A percentile compares a stretch with the other conserved stretches of the same genome.
Conservation (phyloP, 2,888 invertebrate species). For the Adelognathus sp. region DNA sequence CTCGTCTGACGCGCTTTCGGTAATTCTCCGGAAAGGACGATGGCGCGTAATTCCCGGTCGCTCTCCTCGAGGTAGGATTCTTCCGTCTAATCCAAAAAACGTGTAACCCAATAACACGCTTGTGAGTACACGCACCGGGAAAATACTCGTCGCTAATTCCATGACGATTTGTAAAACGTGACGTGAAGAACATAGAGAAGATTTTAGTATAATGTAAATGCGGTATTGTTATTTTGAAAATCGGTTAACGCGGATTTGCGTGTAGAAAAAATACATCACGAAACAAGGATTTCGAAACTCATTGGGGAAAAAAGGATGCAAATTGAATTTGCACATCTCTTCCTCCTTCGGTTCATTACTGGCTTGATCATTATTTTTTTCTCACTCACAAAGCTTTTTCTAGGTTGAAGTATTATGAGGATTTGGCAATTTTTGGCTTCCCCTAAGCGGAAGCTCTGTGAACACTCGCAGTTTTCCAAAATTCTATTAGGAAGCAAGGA, state of each 20-base stretch:
- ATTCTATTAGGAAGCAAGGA: no score
- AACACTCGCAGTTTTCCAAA: no score
- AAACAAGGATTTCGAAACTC: no score
- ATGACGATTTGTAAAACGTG: background rate
- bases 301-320: no score
- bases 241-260: background rate
- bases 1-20: background rate
- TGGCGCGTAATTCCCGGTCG: slow-evolving; percentile 4
- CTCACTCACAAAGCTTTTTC: no score
- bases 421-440: no score
- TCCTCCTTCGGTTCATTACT: no score
- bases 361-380: no score
- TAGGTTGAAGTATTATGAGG: no score
- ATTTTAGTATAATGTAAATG: background rate
- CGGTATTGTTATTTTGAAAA: background rate
- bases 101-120: slow-evolving; percentile 49
- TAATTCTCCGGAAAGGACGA: slow-evolving; percentile 38
- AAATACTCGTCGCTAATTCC: background rate
- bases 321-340: no score
- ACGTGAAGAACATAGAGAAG: background rate
- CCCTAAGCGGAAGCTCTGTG: no score
- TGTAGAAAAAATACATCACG: no score
- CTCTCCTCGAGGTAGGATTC: background rate
- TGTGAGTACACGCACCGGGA: background rate
- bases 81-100: slow-evolving; percentile 58